Base-by-base conservation (phyloP, 2,888 invertebrate species). In the Pachydiplax longipennis region DNA sequence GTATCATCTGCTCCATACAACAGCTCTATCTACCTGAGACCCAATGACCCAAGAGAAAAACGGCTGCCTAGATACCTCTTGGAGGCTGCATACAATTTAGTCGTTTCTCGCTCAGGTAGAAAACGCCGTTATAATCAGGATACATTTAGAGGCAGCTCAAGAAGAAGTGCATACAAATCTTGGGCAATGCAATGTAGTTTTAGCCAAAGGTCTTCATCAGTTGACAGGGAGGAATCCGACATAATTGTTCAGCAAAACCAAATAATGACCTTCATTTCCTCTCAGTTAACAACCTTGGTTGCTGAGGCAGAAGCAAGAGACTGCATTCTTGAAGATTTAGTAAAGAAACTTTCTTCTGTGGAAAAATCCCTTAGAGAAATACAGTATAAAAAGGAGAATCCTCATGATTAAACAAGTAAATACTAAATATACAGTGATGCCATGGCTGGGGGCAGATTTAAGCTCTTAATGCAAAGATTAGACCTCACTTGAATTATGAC, bases 1-100 rank as follows among this genome's bases (percentile, higher is more conserved):
- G 95, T 97, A 10, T 96, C 96, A 80, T 96, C 97, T 0, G 25
- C 87, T 22, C 96, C 97, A 4, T 96, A 96, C 93, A 96, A 97
- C 91, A 96, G 97, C 92, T 95, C 96, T 12, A 95, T 97, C 82
- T 96, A 97, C 92, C 96, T 98, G 92, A 95, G 97, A 90, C 98
- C 98, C 0, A 98, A 98, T 93, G 97, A 98, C 93, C 97, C 97
- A 0, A 94, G 97, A 90, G 98, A 98, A 92, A 96, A 95, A 91
- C 95, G 97, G 92, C 94, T 96, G 92, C 97, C 98, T 0, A 96
- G 96, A 93, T 97, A 97, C 81, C 94, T 98, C 90, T 96, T 97
- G 92, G 94, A 96, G 87, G 96, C 96, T 73, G 95, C 97, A 83
- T 97, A 97, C 93, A 96, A 96, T 92, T 94, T 97, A 93, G 97